Evolutionary conservation across 2,888 invertebrate genomes (phyloP), one percentile per base, ranked within the genome.

Genomic region (Dioctria rufipes): DNA sequence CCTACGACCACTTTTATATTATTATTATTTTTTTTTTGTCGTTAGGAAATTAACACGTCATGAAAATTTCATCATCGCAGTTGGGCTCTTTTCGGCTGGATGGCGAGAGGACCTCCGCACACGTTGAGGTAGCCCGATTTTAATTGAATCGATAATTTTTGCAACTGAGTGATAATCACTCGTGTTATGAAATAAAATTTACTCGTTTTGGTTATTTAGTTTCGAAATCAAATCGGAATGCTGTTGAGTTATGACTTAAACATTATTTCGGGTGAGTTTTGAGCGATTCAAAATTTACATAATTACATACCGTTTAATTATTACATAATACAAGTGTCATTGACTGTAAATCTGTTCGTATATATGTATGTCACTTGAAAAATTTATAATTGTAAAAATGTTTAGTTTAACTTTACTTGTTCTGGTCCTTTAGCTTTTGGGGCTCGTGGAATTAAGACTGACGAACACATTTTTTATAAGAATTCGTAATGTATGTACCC

Each of bases 31-130:
- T 54, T 54, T 51, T 78, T 63, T 78, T 54, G 78, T 66, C 54
- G 66, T 49, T 54, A 58, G 79, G 67, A 79, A 79, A 79, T 79
- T 79, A 79, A 69, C 79, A 79, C 79, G 67, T 79, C 58, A 79
- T 79, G 79, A 79, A 79, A 69, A 69, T 79, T 67, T 79, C 69
- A 77, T 77, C 77, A 63, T 77, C 77, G 46, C 46, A 49, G 58
- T 40, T 75, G 58, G 42, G 13, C 63, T 77, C 61, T 63, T 43
- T 77, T 61, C 11, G n/a, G 40, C 49, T 9, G 63, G 25, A 61
- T 39, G 37, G 42, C 25, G 13, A 37, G 63, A 54, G 37, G 43
- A 46, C 25, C 60, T 54, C 37, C 5, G 37, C 39, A 1, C 4
- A n/a, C 25, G 66, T 66, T 43, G 42, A 13, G 61, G 13, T 13